These are phyloP conservation scores for Cyprinodon variegatus DNA, from an alignment of 2,113 vertebrate species.

Conservation along the genomic window DNA sequence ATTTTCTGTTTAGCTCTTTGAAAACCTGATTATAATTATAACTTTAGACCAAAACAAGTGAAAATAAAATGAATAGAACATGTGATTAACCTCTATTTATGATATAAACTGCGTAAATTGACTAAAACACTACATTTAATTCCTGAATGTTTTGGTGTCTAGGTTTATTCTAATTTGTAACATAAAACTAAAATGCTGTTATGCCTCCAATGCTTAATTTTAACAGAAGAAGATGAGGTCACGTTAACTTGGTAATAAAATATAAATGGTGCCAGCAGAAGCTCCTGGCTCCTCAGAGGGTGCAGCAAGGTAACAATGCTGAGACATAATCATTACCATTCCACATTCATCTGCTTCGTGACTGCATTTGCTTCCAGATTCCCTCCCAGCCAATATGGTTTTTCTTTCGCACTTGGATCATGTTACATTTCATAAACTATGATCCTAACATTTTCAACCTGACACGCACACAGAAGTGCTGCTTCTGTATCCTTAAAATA, in stretches of 20 bases:
- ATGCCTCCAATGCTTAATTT: slow-evolving; percentile 28
- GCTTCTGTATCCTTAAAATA: slow-evolving; percentile 44
- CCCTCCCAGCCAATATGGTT: slow-evolving; percentile 30
- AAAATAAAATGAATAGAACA: not conserved
- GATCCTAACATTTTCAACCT: slow-evolving; percentile 47
- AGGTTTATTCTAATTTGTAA: not conserved
- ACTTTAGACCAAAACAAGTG: not conserved
- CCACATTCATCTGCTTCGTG: slow-evolving; percentile 35
- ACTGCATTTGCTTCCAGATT: slow-evolving; percentile 36
- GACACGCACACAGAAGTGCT: slow-evolving; percentile 39
- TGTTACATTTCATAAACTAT: slow-evolving; percentile 41
- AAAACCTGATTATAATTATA: not conserved
- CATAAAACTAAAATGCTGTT: slow-evolving; percentile 11
- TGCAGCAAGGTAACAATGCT: slow-evolving; percentile 33
- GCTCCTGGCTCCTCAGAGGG: slow-evolving; percentile 24
- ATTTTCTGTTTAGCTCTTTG: not conserved
- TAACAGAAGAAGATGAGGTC: slow-evolving; percentile 46
- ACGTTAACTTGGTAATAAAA: slow-evolving; percentile 30
- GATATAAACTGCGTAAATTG: not conserved
- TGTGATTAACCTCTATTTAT: not conserved
- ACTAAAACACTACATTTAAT: not conserved
- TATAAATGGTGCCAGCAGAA: slow-evolving; percentile 46
- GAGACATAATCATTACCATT: slow-evolving; percentile 48
- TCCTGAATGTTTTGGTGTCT: not conserved
- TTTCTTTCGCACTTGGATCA: slow-evolving; percentile 33